Percentiles rank a stretch among this genome's conserved stretches.
phyloP scores from a whole-genome alignment of 2,888 invertebrate genomes.

The Apotomis betuletana region DNA sequence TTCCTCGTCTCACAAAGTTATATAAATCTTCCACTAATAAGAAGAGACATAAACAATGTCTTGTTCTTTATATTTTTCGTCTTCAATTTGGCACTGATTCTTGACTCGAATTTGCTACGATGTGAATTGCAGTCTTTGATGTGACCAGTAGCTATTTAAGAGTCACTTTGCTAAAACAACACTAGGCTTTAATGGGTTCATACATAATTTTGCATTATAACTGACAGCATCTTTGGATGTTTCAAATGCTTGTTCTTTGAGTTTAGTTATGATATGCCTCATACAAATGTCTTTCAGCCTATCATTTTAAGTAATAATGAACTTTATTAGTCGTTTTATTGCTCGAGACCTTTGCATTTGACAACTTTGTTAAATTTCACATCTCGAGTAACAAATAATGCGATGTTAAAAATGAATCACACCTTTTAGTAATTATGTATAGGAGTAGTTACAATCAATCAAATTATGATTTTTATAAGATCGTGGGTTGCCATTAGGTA shows the following conservation, averaged over 20 bases:
- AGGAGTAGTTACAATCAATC: no score
- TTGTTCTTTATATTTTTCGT: constrained; percentile 48
- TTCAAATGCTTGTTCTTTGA: neutral
- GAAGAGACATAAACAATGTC: constrained; percentile 69
- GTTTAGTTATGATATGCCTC: neutral
- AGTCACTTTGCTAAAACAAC: constrained; percentile 36
- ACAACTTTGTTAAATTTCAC: neutral
- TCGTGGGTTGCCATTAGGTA: no score
- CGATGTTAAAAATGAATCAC: no score
- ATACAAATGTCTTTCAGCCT: neutral
- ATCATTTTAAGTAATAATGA: neutral
- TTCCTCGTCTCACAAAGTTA: constrained; percentile 38
- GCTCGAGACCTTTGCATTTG: neutral
- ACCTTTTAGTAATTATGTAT: no score
- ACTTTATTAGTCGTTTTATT: neutral
- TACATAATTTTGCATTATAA: constrained; percentile 23
- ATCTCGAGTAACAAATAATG: no score
- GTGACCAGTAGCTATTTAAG: constrained; percentile 20
- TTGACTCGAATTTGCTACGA: constrained; percentile 34
- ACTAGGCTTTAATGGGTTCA: constrained; percentile 32
- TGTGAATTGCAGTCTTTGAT: constrained; percentile 57
- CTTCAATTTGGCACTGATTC: constrained; percentile 68
- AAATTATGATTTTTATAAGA: no score
- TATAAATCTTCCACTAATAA: constrained; percentile 75
- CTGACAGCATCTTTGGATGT: neutral